Percentiles rank a stretch among this genome's conserved stretches.
Evolutionary conservation across 2,888 invertebrate species (phyloP).

Genomic region (Plagiodera versicolora): DNA sequence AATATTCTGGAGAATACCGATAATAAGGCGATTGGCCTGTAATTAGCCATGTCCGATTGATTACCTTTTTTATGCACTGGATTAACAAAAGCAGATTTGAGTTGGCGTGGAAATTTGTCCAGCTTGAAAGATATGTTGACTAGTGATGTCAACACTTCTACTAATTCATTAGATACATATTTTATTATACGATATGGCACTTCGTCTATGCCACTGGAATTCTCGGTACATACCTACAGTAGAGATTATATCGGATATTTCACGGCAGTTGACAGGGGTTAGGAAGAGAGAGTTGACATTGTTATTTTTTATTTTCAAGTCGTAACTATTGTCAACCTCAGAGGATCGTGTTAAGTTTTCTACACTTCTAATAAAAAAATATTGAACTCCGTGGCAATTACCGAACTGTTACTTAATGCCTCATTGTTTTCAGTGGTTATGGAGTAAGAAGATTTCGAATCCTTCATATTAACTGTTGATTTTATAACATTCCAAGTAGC

Average conservation of each 20-base stretch:
- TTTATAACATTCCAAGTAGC: not conserved
- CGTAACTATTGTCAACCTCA: not conserved
- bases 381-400: not conserved
- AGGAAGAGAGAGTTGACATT: not conserved
- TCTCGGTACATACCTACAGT: not conserved
- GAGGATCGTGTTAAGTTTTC: not conserved
- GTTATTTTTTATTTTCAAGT: not conserved
- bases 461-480: not conserved
- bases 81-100: not conserved
- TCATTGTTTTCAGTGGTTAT: not conserved
- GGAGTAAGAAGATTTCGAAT: not conserved
- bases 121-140: not conserved
- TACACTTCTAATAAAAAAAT: not conserved
- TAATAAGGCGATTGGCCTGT: slow-evolving; percentile 2
- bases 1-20: not conserved
- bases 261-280: not conserved
- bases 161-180: not conserved
- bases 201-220: not conserved
- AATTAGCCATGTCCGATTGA: not conserved
- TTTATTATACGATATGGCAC: not conserved
- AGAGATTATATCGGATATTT: not conserved
- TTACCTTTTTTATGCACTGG: not conserved
- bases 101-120: not conserved
- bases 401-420: not conserved
- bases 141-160: not conserved